Evolutionary conservation across 2,888 invertebrate species (phyloP), one percentile per base, ranked within the genome.

Genomic region (Ditylenchus weischeri): DNA sequence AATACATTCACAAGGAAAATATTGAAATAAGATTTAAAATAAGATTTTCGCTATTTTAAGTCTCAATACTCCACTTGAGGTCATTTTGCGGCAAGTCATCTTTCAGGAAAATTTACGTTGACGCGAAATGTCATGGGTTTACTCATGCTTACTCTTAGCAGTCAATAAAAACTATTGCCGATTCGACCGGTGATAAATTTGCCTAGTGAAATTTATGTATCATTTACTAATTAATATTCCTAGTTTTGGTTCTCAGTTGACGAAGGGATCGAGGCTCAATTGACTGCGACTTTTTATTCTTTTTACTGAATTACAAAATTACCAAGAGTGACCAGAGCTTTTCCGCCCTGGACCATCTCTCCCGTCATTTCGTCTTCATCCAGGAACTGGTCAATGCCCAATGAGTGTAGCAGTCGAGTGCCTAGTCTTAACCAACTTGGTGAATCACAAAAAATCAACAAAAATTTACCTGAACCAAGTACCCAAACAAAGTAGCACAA

Each of bases 331-430:
- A 93, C 90, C 50, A 95, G 88, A 84, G 93, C 92, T 78, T 90
- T 87, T 1, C 96, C 96, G 84, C 95, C 94, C 76, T 93, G 91
- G 0, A 94, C 90, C 62, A 95, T 86, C 84, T 96, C 96, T 0
- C 90, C 89, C 0, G 94, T 93, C 79, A 96, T 89, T 71, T 91
- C 90, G 83, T 94, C 82, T n/a, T 79, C 76, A 49, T 77, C 92
- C 38, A 96, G 88, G 84, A 96, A 98, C 86, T 98, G 96, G 84
- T 96, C 94, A 84, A 94, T 93, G 48, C 94, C 98, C 74, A 98
- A 87, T 72, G 90, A 88, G 65, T 93, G 91, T 48, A 98, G 86
- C 66, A 93, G 86, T 62, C 94, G 88, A 66, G 92, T 91, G 65
- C 96, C 96, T 57, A 96, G 86, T 78, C 91, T 91, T 83, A 93